phyloP scores from a whole-genome alignment of 1,140 invertebrate species.

The Ooceraea biroi region DNA sequence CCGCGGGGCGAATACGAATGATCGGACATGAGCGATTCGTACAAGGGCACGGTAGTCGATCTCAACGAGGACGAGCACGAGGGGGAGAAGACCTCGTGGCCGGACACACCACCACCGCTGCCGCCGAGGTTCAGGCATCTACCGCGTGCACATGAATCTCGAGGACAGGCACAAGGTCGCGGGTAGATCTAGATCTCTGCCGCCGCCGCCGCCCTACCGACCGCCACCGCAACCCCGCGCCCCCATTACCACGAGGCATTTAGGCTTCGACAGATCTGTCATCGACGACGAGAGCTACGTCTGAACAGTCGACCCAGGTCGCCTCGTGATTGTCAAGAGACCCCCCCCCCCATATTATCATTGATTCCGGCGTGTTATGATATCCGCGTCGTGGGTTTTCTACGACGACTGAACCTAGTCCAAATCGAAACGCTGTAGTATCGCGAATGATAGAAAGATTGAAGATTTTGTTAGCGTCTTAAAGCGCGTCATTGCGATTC shows the following conservation, averaged over 20 bases:
- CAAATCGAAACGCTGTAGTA: conserved; percentile 73
- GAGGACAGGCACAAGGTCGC: conserved; percentile 84
- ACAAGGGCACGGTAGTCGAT: conserved; percentile 62
- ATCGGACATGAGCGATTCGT: conserved; percentile 83
- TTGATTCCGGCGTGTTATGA: conserved; percentile 31
- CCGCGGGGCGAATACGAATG: conserved; percentile 74
- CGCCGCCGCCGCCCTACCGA: conserved; percentile 86
- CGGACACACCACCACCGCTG: conserved; percentile 87
- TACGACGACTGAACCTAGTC: conserved; percentile 82
- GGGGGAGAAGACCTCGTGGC: conserved; percentile 83
- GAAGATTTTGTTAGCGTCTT: conserved; percentile 34
- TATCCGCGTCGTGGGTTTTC: conserved; percentile 16
- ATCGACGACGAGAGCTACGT: conserved; percentile 88
- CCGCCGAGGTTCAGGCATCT: conserved; percentile 87
- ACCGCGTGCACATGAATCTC: conserved; percentile 88
- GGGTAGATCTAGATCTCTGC: conserved; percentile 83
- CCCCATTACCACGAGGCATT: conserved; percentile 83
- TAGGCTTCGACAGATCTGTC: conserved; percentile 85
- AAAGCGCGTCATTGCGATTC: conserved; percentile 15
- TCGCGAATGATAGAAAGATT: conserved; percentile 34
- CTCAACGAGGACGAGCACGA: conserved; percentile 82
- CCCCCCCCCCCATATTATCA: background rate
- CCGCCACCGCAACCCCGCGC: conserved; percentile 87
- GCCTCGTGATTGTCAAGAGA: conserved; percentile 42
- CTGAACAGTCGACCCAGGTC: conserved; percentile 61